Base-by-base conservation (phyloP, 2,113 vertebrate genomes). In the Toxotes jaculatrix region DNA sequence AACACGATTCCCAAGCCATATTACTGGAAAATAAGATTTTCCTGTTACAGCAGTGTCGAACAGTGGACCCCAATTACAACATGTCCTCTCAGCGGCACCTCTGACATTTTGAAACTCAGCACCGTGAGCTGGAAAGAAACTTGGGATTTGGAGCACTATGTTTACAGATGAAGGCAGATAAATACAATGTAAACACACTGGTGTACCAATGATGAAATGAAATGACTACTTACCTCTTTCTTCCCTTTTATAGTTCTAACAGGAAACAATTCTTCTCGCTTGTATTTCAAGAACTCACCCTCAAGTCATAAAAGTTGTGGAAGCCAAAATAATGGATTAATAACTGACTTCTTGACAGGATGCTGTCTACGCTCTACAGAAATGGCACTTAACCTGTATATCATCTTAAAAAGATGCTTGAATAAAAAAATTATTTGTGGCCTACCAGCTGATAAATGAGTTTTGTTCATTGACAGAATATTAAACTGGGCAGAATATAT, bases 91-190 rank as follows among this genome's bases (percentile, higher is more conserved):
- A 17, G 34, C 45, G 61, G 31, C 42, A 61, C 55, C 10, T 36
- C 31, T 66, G 60, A 11, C 6, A 32, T 65, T 64, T 76, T 45
- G 49, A 76, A 57, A 77, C 27, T 32, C 5, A 38, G 21, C 32
- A 23, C 38, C 0, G 7, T 40, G 45, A 63, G n/a, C 19, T 67
- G 55, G 14, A 51, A 8, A 32, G 19, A 27, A 27, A 61, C 56
- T 61, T 78, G 42, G 53, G 5, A 60, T 61, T n/a, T 43, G 31
- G 9, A 59, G 17, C 3, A 9, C 9, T 7, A 40, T 2, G 3
- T n/a, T 40, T 43, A 8, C 7, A 43, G 42, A 27, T n/a, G n/a
- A 38, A 67, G 21, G 40, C 53, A 59, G 32, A 60, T 38, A 31
- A 21, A 68, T 27, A 31, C 13, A 27, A 12, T 34, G 6, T 34